phyloP scores from a whole-genome alignment of 2,888 invertebrate species.

The Romanomermis culicivorax region DNA sequence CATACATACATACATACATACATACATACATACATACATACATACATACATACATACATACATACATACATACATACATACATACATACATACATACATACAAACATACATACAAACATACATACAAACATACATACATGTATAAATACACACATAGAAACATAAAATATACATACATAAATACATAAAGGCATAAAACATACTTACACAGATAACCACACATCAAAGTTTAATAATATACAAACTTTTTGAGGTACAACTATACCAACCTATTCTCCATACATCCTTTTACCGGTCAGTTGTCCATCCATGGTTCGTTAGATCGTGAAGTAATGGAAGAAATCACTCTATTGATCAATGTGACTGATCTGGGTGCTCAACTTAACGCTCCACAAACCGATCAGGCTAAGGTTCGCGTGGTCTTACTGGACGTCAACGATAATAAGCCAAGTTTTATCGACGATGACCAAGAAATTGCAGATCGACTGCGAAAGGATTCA shows the following conservation, averaged over 20 bases:
- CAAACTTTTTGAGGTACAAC: conserved; percentile 8
- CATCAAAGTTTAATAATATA: no score
- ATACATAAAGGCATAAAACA: no score
- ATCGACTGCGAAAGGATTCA: conserved; percentile 52
- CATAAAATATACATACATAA: no score
- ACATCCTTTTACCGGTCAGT: conserved; percentile 50
- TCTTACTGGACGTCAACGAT: conserved; percentile 65
- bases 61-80: no score
- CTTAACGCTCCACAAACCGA: conserved; percentile 3
- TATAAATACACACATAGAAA: no score
- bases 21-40: no score
- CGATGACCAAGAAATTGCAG: conserved; percentile 18
- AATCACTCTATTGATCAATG: conserved; percentile 50
- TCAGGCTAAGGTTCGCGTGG: conserved; percentile 29
- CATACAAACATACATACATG: no score
- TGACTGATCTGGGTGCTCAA: conserved; percentile 58
- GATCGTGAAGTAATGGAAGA: conserved; percentile 64
- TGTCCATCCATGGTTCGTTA: conserved; percentile 44
- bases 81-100: no score
- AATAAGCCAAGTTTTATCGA: conserved; percentile 54
- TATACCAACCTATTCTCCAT: conserved; percentile 42
- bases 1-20: no score
- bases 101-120: no score
- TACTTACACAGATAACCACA: no score
- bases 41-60: no score